Evolutionary conservation across 2,888 invertebrate genomes (phyloP).

Genomic region (Hyposoter dolosus): DNA sequence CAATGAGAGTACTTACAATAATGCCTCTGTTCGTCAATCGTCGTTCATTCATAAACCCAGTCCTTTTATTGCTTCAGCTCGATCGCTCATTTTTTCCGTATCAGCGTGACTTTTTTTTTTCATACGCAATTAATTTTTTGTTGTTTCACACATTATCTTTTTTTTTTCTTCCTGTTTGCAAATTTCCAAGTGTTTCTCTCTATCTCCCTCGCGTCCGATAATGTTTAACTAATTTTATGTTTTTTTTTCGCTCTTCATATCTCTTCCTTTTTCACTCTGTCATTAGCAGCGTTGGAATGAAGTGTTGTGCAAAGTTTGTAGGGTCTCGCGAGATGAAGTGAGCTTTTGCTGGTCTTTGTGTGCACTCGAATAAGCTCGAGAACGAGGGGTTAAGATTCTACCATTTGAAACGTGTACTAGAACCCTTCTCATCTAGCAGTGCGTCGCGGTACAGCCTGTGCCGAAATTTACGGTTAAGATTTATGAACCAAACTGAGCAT

Average conservation of each 20-base stretch:
- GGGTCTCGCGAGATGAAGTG: conserved; percentile 32
- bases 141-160: conserved; percentile 1
- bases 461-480: background rate
- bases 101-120: background rate
- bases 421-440: conserved; percentile 56
- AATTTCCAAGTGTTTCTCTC: background rate
- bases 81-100: background rate
- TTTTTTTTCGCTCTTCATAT: background rate
- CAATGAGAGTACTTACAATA: conserved; percentile 57
- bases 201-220: background rate
- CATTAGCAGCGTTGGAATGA: conserved; percentile 31
- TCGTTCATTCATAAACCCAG: conserved; percentile 52
- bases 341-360: conserved; percentile 4
- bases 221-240: background rate
- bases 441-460: conserved; percentile 2
- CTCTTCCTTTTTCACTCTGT: conserved; percentile 32
- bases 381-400: conserved; percentile 18
- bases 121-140: background rate
- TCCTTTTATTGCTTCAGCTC: conserved; percentile 1
- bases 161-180: background rate
- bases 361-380: conserved; percentile 28
- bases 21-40: conserved; percentile 58
- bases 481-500: background rate
- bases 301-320: conserved; percentile 40
- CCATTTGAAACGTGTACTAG: conserved; percentile 25